Base-by-base conservation (phyloP, 2,797 vertebrate species). In the Clarias fuscus region DNA sequence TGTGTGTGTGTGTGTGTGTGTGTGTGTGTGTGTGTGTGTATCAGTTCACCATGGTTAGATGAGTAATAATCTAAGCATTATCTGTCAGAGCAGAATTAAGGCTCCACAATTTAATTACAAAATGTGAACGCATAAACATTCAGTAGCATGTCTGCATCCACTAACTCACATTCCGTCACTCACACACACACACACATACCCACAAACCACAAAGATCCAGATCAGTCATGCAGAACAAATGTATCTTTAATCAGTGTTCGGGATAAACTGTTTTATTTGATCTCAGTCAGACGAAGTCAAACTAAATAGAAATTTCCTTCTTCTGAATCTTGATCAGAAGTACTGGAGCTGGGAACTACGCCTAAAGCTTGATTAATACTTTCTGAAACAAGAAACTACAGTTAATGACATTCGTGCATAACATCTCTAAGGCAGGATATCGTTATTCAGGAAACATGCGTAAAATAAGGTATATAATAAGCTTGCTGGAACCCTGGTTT, bases 211-310 rank as follows among this genome's bases (percentile, higher is more conserved):
- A 77, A 80, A 64, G 48, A 61, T 79, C 82, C 70, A 84, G 80
- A 86, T 82, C 77, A 59, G 40, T n/a, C 73, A 58, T 24, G 79
- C 58, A 77, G 85, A 82, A 85, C 48, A 43, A 70, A 88, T 75
- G 83, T 84, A 86, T 88, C 86, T 85, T 85, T 87, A 81, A 90
- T 88, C 56, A 86, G 53, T 86, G 48, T 88, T 73, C 76, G 30
- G 64, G 68, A 88, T 85, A 85, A 89, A 87, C 71, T 64, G 65
- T 78, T 89, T 80, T 59, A 78, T 83, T 88, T 76, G 37, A 86
- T 86, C 73, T 53, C 61, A 27, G 79, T 30, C 5, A 62, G 79
- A 79, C 67, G 70, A 48, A 64, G 24, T 81, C 33, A 48, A 62
- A 85, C 27, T 43, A 67, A 76, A 48, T 5, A 27, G 14, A 65